phyloP scores from a whole-genome alignment of 1,140 invertebrate species.

The Limonius californicus region DNA sequence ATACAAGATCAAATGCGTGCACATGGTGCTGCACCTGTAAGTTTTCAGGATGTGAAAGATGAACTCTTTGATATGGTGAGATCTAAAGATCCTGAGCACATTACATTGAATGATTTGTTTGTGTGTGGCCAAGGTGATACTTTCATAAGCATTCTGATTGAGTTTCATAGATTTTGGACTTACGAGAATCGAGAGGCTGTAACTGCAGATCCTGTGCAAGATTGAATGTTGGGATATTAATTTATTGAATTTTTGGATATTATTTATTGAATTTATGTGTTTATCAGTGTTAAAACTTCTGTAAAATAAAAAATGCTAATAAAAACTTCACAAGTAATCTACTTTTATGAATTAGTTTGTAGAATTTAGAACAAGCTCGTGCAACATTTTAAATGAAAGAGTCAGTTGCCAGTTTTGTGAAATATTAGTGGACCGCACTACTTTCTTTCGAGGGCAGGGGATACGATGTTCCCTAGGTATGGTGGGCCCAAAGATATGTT shows the following conservation, averaged over 20 bases:
- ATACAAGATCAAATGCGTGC: conserved; percentile 86
- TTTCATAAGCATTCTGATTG: conserved; percentile 90
- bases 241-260: background rate
- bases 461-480: too few species aligned
- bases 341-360: too few species aligned
- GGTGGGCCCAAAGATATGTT: too few species aligned
- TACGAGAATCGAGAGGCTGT: conserved; percentile 89
- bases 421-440: too few species aligned
- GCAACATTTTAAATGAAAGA: too few species aligned
- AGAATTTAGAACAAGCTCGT: too few species aligned
- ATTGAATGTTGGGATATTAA: conserved; percentile 21
- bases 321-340: too few species aligned
- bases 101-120: conserved; percentile 83
- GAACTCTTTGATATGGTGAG: conserved; percentile 98
- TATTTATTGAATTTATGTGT: too few species aligned
- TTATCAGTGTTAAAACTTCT: too few species aligned
- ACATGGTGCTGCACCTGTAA: conserved; percentile 80
- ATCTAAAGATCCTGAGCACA: conserved; percentile 76
- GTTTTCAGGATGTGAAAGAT: conserved; percentile 93
- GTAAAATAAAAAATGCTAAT: too few species aligned
- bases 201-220: conserved; percentile 53
- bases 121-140: conserved; percentile 84
- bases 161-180: conserved; percentile 94
- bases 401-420: too few species aligned
- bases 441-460: too few species aligned